These are phyloP conservation scores for Grammomys dolichurus DNA, from an alignment of 2,113 vertebrate genomes.

Conservation along the genomic window DNA sequence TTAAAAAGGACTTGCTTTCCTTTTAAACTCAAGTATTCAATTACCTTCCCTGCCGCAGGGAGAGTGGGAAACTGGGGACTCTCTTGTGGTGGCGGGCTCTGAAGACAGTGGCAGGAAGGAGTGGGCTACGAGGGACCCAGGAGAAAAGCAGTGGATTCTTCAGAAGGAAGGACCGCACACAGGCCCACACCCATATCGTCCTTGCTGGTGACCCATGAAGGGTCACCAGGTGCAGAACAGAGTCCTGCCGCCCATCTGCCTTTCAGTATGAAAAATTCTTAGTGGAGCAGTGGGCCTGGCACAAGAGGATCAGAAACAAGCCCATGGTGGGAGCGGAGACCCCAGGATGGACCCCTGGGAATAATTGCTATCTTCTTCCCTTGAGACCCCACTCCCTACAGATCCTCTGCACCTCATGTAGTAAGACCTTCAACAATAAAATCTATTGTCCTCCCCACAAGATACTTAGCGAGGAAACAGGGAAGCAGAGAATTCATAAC, in stretches of 20 bases:
- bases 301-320: neutral
- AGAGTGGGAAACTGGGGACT: conserved; percentile 49
- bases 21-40: conserved; percentile 73
- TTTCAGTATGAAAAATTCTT: neutral
- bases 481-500: neutral
- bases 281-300: neutral
- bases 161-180: neutral
- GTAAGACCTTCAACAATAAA: neutral
- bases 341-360: too few species aligned
- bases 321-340: neutral
- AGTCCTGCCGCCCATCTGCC: neutral
- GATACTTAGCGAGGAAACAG: neutral
- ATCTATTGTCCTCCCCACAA: neutral
- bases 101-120: neutral
- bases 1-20: conserved; percentile 61
- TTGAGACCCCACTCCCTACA: neutral
- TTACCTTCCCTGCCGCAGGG: conserved; percentile 62
- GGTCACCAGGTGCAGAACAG: neutral
- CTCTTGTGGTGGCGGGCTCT: neutral
- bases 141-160: neutral
- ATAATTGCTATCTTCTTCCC: neutral
- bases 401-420: neutral
- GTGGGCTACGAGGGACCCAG: neutral
- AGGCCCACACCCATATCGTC: neutral
- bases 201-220: too few species aligned